phyloP scores from a whole-genome alignment of 1,140 invertebrate species.

The Choristoneura fumiferana region DNA sequence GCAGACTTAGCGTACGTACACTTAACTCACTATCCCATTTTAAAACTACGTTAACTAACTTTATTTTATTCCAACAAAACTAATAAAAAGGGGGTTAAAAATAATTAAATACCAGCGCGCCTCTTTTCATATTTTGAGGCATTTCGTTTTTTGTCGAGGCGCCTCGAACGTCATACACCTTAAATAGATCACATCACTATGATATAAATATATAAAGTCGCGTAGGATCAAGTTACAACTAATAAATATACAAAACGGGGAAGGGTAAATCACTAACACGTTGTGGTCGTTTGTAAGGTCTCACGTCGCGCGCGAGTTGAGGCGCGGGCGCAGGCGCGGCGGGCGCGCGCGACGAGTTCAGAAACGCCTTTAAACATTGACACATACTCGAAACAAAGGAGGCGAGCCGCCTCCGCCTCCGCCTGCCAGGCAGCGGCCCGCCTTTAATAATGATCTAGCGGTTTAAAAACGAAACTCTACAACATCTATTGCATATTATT shows the following conservation, averaged over 20 bases:
- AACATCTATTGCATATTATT: slow-evolving; percentile 50
- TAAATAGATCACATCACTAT: slow-evolving; percentile 47
- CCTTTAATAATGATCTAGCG: slow-evolving; percentile 46
- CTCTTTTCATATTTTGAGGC: background rate
- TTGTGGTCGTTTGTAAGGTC: slow-evolving; percentile 59
- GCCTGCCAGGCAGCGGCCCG: background rate
- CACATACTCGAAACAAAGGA: slow-evolving; percentile 1
- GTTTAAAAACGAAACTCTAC: slow-evolving; percentile 50
- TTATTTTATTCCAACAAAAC: slow-evolving; percentile 29
- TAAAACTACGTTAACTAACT: slow-evolving; percentile 43
- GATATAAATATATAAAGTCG: slow-evolving; percentile 46
- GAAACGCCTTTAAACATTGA: slow-evolving; percentile 1
- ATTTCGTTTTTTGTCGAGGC: slow-evolving; percentile 28
- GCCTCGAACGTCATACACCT: too few species aligned
- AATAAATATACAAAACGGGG: slow-evolving; percentile 50
- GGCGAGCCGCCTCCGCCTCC: background rate
- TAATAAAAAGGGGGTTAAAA: slow-evolving; percentile 36
- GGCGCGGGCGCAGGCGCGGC: too few species aligned
- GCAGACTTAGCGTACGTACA: slow-evolving; percentile 38
- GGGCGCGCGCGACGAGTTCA: background rate
- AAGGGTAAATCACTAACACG: slow-evolving; percentile 60
- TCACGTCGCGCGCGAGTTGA: too few species aligned
- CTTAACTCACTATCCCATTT: slow-evolving; percentile 50
- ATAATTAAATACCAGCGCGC: slow-evolving; percentile 16
- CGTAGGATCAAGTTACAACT: slow-evolving; percentile 40